phyloP scores from a whole-genome alignment of 2,113 vertebrate genomes.

The Microtus richardsoni region DNA sequence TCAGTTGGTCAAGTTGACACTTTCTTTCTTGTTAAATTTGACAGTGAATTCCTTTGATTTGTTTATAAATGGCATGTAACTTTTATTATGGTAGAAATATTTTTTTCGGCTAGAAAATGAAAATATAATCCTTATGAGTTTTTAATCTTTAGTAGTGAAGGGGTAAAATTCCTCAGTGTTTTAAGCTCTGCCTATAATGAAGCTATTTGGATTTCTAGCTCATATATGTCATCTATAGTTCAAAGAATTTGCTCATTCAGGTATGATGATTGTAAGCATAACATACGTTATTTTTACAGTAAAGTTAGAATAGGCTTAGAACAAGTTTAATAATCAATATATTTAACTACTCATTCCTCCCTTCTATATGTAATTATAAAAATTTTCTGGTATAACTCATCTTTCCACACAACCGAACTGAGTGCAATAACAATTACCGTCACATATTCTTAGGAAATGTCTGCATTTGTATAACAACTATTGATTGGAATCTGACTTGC shows the following conservation, averaged over 20 bases:
- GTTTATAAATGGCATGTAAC: background rate
- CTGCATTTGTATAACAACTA: background rate
- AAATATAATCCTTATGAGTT: background rate
- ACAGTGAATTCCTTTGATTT: background rate
- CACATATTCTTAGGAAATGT: background rate
- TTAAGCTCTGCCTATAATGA: background rate
- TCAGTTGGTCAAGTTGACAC: background rate
- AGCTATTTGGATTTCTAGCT: background rate
- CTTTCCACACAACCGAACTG: background rate
- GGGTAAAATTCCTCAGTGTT: background rate
- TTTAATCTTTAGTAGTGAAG: background rate
- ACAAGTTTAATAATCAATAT: background rate
- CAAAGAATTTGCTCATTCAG: background rate
- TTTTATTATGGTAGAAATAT: background rate
- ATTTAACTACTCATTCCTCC: background rate
- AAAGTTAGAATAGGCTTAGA: background rate
- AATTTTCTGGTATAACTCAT: background rate
- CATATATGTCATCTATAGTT: background rate
- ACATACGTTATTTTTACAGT: background rate
- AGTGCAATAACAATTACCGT: background rate
- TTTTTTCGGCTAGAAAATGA: background rate
- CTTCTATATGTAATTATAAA: background rate
- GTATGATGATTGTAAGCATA: background rate
- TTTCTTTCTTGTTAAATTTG: background rate
- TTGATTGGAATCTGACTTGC: background rate